These are phyloP conservation scores for Octomys mimax DNA, from an alignment of 2,797 vertebrate genomes.

Conservation along the genomic window DNA sequence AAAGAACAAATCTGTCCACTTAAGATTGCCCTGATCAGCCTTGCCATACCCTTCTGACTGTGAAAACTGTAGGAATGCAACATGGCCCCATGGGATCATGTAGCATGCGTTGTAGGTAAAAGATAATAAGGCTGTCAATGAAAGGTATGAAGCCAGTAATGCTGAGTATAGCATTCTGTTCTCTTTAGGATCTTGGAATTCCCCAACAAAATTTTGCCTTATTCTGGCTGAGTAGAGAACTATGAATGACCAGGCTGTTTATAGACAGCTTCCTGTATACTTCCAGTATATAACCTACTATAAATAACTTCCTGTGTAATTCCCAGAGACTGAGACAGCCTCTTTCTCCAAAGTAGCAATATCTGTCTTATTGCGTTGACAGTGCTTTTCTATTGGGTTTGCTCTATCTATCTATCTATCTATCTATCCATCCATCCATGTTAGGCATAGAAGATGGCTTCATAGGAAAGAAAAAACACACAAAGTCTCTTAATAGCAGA, in stretches of 20 bases:
- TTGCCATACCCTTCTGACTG: neutral
- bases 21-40: neutral
- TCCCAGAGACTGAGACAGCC: neutral
- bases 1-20: neutral
- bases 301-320: neutral
- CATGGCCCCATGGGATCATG: neutral
- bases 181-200: neutral
- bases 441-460: neutral
- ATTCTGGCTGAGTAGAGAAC: constrained; percentile 28
- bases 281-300: neutral
- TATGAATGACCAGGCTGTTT: neutral
- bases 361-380: neutral
- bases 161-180: constrained; percentile 20
- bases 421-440: neutral
- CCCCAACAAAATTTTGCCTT: neutral
- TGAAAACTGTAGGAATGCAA: neutral
- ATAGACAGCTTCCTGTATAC: neutral
- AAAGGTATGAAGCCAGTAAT: neutral
- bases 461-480: neutral
- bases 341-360: neutral
- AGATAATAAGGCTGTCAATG: neutral
- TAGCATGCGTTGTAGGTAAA: neutral
- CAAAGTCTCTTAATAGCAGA: neutral
- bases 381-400: constrained; percentile 14
- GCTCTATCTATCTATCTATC: neutral